These are phyloP conservation scores for Muscicapa comitata DNA, from an alignment of 2,797 vertebrate genomes.

Conservation along the genomic window DNA sequence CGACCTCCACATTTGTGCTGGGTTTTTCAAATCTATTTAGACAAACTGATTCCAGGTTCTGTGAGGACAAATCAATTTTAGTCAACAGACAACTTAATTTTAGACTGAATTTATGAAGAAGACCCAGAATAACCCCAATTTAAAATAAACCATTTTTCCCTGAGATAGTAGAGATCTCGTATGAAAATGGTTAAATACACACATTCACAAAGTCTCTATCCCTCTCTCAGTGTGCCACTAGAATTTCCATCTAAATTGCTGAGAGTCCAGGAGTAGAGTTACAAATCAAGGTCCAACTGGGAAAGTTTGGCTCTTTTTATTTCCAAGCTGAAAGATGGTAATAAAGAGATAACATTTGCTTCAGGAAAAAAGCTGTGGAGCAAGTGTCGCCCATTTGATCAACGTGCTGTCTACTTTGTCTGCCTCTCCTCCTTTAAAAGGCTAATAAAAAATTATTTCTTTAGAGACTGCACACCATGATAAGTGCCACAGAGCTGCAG, in stretches of 20 bases:
- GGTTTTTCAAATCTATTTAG: neutral
- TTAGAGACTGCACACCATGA: neutral
- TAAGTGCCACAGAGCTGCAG: neutral
- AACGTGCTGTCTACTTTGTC: neutral
- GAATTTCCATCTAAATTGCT: neutral
- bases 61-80: neutral
- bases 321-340: neutral
- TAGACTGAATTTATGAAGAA: neutral
- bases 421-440: neutral
- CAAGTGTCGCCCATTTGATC: neutral
- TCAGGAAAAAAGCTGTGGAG: neutral
- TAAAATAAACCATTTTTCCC: neutral
- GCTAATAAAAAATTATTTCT: slow-evolving; percentile 26
- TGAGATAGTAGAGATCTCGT: fast-evolving
- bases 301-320: neutral
- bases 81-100: neutral
- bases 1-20: neutral
- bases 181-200: neutral
- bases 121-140: neutral
- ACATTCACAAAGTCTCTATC: neutral
- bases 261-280: neutral
- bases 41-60: neutral
- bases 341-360: neutral
- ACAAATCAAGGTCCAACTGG: neutral
- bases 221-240: neutral